Percentiles rank a stretch among this genome's conserved stretches.
Conservation (phyloP, 2,888 invertebrate species). For the Oscheius sp. region DNA sequence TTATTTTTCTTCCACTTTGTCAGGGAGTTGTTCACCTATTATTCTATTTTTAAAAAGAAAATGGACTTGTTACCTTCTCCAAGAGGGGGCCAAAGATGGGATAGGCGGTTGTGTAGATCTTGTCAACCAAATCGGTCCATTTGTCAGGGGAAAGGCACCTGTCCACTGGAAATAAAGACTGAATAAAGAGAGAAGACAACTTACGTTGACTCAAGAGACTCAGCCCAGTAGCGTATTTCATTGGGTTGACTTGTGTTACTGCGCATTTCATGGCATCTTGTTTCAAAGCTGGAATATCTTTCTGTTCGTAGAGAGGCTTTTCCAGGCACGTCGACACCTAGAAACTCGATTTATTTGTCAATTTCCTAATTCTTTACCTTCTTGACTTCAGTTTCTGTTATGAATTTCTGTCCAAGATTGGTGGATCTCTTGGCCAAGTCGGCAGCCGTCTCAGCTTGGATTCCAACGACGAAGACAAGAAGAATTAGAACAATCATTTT, state of each 20-base stretch:
- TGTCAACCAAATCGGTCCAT: not conserved
- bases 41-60: too few relatives aligned
- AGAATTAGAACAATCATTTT: not conserved
- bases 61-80: not conserved
- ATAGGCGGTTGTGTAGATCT: not conserved
- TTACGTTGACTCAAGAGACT: not conserved
- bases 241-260: not conserved
- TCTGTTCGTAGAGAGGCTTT: not conserved
- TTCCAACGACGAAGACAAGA: not conserved
- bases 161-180: not conserved
- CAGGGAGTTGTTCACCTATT: not conserved
- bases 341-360: not conserved
- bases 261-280: not conserved
- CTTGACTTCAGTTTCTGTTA: not conserved
- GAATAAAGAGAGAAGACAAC: not conserved
- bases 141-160: not conserved
- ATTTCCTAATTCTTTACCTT: not conserved
- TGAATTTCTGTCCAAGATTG: not conserved
- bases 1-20: not conserved
- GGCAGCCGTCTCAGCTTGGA: constrained; percentile 1
- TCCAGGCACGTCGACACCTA: not conserved
- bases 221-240: not conserved
- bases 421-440: not conserved
- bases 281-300: not conserved
- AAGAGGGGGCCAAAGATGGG: not conserved